phyloP scores from a whole-genome alignment of 2,113 vertebrate species.

The Craseonycteris thonglongyai region DNA sequence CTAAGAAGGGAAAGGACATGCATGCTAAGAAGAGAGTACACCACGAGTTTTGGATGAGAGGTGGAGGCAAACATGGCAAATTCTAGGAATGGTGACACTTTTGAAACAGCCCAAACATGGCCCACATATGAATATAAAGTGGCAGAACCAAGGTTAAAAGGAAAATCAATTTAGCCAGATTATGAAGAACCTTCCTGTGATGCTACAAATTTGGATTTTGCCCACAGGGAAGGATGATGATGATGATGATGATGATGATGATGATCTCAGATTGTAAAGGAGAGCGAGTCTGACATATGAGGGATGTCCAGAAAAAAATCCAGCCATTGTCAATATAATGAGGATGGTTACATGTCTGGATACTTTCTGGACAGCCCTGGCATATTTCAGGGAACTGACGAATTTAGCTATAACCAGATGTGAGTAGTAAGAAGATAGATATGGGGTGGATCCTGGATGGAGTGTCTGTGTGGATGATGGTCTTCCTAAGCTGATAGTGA shows the following conservation, averaged over 20 bases:
- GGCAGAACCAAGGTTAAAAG: neutral
- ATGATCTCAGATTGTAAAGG: neutral
- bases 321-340: no score
- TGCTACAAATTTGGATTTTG: neutral
- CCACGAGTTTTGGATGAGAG: neutral
- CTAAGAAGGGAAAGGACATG: neutral
- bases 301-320: no score
- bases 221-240: neutral
- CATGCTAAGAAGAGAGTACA: neutral
- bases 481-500: neutral
- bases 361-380: no score
- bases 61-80: neutral
- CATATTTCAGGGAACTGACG: neutral
- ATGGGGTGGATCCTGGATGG: neutral
- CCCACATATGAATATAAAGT: neutral
- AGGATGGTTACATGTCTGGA: no score
- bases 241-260: no score
- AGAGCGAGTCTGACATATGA: neutral
- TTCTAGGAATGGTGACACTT: neutral
- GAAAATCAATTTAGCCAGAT: neutral
- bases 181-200: neutral
- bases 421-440: neutral
- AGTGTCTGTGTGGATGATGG: accelerated
- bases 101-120: neutral
- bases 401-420: neutral